Conservation (phyloP, 1,140 invertebrate genomes). For the Muscidifurax raptorellus region DNA sequence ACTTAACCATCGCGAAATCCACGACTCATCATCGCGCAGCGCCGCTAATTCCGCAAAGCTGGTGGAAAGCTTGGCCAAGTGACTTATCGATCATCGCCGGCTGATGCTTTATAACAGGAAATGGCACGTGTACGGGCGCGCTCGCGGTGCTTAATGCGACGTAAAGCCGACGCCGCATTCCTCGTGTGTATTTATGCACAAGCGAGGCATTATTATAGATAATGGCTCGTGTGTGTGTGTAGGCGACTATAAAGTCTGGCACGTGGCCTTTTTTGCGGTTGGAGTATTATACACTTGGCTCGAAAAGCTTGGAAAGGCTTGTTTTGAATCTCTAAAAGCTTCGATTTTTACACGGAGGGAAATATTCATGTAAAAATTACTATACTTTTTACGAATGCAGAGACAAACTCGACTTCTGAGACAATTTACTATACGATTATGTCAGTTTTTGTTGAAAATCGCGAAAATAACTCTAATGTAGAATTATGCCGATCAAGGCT, state of each 20-base stretch:
- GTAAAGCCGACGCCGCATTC: neutral
- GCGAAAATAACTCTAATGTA: no score
- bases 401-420: no score
- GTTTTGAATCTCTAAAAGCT: no score
- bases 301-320: no score
- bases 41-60: neutral
- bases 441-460: no score
- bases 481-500: no score
- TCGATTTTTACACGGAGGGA: no score
- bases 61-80: neutral
- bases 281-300: no score
- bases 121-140: slow-evolving; percentile 1
- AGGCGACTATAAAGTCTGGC: neutral
- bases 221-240: neutral
- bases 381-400: no score
- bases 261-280: no score
- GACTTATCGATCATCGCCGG: slow-evolving; percentile 25
- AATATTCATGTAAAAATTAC: no score
- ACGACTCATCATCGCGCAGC: neutral
- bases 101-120: slow-evolving; percentile 5
- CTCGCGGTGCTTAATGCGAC: neutral
- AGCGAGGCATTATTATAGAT: neutral
- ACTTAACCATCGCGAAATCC: neutral
- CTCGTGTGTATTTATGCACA: neutral
- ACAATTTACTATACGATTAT: no score